phyloP scores from a whole-genome alignment of 2,797 vertebrate species.

The Morus bassanus region DNA sequence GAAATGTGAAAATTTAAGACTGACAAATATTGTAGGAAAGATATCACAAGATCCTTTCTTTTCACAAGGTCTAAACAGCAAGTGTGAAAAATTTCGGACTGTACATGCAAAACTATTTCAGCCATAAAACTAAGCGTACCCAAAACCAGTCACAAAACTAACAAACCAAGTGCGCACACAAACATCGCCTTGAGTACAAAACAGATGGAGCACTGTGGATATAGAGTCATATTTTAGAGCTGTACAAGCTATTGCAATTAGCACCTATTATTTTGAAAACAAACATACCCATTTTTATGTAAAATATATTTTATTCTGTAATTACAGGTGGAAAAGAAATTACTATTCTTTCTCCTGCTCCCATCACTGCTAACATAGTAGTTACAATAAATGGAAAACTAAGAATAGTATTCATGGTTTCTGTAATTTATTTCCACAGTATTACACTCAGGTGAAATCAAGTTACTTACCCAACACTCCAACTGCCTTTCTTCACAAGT shows the following conservation, averaged over 20 bases:
- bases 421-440: background rate
- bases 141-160: background rate
- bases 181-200: background rate
- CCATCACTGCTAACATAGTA: background rate
- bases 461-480: background rate
- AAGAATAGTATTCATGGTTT: background rate
- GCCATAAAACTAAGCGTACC: background rate
- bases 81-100: background rate
- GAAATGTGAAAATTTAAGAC: background rate
- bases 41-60: background rate
- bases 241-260: background rate
- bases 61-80: background rate
- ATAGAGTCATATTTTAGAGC: background rate
- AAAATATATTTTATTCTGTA: background rate
- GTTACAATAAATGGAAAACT: background rate
- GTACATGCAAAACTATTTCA: background rate
- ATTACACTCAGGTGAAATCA: background rate
- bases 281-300: background rate
- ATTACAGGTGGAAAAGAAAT: background rate
- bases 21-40: background rate
- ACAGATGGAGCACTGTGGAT: background rate
- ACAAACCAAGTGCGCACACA: background rate
- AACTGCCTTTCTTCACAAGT: background rate
- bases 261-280: background rate
- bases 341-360: background rate